Percentiles rank a stretch among this genome's conserved stretches.
Conservation (phyloP, 23 tunicate genomes). For the Aplidium turbinatum region DNA sequence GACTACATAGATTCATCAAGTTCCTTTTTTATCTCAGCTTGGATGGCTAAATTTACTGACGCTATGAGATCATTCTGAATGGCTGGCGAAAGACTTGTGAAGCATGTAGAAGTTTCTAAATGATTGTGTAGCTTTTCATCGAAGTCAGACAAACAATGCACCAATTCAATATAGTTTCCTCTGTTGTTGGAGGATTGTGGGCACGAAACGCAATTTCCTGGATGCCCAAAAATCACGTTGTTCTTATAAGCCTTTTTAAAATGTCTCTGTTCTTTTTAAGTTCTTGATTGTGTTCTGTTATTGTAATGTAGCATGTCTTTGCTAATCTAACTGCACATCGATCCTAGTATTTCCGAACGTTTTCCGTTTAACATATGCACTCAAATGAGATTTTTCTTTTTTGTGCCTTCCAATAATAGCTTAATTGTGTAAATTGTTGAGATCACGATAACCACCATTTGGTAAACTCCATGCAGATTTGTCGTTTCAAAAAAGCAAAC, state of each 20-base stretch:
- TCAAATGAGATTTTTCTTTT: conserved; percentile 10
- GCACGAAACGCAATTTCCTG: conserved; percentile 27
- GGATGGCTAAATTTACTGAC: conserved; percentile 5
- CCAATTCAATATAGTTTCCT: conserved; percentile 27
- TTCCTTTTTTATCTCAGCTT: conserved; percentile 17
- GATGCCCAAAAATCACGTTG: conserved; percentile 23
- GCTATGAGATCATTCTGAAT: conserved; percentile 25
- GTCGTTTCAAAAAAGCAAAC: conserved; percentile 14
- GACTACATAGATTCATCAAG: conserved; percentile 7
- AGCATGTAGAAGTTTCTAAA: neutral
- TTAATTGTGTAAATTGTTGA: conserved; percentile 19
- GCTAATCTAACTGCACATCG: neutral
- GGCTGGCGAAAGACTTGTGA: neutral
- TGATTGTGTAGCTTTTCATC: conserved; percentile 18
- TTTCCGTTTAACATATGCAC: conserved; percentile 1
- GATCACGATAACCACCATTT: conserved; percentile 16
- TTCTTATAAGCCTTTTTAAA: conserved; percentile 19
- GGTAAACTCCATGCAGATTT: conserved; percentile 10
- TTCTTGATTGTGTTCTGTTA: conserved; percentile 16
- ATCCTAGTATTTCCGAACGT: conserved; percentile 18
- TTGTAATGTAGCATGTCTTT: conserved; percentile 18
- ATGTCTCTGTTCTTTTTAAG: conserved; percentile 16
- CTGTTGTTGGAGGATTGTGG: conserved; percentile 14
- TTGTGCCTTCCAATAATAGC: conserved; percentile 9
- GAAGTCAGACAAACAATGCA: neutral